Conservation (phyloP, 2,113 vertebrate genomes). For the Daboia siamensis region DNA sequence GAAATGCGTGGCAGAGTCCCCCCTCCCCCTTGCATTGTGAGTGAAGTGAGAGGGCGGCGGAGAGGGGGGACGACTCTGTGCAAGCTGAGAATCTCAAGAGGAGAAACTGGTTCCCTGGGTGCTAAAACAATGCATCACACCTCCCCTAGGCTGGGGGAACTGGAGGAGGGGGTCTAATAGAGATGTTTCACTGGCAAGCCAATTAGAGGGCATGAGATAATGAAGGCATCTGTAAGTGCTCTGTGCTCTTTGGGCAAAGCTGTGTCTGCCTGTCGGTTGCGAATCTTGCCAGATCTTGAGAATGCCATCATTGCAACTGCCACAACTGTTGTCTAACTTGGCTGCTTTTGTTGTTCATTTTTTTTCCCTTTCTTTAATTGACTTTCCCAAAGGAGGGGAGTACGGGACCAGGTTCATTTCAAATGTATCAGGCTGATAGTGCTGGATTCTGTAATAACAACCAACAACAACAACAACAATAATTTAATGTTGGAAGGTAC, state of each 20-base stretch:
- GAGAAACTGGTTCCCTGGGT: constrained; percentile 15
- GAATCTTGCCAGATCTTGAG: background rate
- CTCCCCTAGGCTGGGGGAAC: background rate
- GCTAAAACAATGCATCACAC: constrained; percentile 23
- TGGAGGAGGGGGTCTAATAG: constrained; percentile 31
- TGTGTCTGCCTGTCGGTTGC: background rate
- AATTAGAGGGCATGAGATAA: constrained; percentile 20
- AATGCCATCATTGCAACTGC: background rate
- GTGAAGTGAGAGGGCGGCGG: background rate
- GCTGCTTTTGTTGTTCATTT: background rate
- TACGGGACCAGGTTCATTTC: background rate
- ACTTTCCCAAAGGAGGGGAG: background rate
- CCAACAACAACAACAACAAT: too few species aligned
- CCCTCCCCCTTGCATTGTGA: background rate
- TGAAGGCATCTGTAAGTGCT: background rate
- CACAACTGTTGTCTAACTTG: background rate
- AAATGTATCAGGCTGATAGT: background rate
- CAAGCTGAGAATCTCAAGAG: constrained; percentile 14
- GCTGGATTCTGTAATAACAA: background rate
- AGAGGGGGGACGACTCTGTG: background rate
- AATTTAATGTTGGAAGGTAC: too few species aligned
- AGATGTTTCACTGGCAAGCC: constrained; percentile 20
- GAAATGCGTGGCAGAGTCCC: constrained; percentile 6
- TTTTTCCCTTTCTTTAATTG: too few species aligned
- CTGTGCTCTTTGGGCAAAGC: background rate